phyloP scores from a whole-genome alignment of 2,797 vertebrate genomes.

The Nannoperca australis region DNA sequence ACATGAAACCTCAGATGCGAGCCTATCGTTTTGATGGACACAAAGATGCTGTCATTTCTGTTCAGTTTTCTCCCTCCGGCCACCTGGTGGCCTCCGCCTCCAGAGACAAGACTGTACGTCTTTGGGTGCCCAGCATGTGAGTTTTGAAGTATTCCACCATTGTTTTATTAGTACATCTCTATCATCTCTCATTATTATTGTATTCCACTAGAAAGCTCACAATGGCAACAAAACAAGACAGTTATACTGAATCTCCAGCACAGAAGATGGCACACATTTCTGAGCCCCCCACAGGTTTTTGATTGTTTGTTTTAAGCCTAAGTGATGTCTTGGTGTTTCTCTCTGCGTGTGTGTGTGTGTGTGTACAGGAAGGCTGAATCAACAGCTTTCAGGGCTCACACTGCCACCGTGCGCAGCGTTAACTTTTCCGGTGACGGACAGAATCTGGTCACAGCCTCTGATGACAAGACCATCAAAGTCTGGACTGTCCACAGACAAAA shows the following conservation, averaged over 20 bases:
- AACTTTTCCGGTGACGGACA: constrained; percentile 94
- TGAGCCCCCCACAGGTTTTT: constrained; percentile 23
- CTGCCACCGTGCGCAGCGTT: constrained; percentile 92
- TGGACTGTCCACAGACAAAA: constrained; percentile 96
- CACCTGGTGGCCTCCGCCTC: constrained; percentile 95
- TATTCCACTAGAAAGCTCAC: constrained; percentile 17
- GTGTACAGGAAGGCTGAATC: constrained; percentile 92
- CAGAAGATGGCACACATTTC: constrained; percentile 31
- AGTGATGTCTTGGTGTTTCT: constrained; percentile 28
- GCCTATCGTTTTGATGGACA: constrained; percentile 95
- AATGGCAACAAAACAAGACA: constrained; percentile 24
- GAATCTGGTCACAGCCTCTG: constrained; percentile 93
- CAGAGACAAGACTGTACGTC: constrained; percentile 95
- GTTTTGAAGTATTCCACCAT: constrained; percentile 61
- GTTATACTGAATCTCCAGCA: constrained; percentile 16
- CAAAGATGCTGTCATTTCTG: constrained; percentile 91
- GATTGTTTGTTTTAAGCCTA: constrained; percentile 30
- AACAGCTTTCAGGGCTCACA: constrained; percentile 93
- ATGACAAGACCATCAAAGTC: constrained; percentile 98
- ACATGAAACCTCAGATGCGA: constrained; percentile 93
- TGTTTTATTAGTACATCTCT: neutral
- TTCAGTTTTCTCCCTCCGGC: constrained; percentile 96
- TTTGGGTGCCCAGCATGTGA: constrained; percentile 96
- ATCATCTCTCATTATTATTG: neutral
- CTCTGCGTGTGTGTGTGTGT: constrained; percentile 29